Percentiles rank a stretch among this genome's conserved stretches.
Conservation (phyloP, 2,113 vertebrate species). For the Murina feae region DNA sequence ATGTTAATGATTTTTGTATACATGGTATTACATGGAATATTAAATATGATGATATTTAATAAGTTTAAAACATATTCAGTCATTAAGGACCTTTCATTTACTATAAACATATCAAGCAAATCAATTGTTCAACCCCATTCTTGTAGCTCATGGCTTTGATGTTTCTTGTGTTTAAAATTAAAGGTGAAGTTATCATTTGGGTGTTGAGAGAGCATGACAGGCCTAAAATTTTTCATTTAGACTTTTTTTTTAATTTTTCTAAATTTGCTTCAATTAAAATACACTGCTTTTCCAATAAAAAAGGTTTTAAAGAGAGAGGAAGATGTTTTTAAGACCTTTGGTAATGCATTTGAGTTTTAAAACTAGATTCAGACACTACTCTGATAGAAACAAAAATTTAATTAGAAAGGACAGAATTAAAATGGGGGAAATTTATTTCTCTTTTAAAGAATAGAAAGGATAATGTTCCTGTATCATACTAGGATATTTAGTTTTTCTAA, state of each 20-base stretch:
- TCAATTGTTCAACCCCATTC: background rate
- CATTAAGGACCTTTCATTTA: conserved; percentile 19
- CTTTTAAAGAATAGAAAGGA: background rate
- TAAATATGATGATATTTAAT: background rate
- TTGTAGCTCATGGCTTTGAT: background rate
- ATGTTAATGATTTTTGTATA: background rate
- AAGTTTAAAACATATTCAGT: background rate
- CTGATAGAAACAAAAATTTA: background rate
- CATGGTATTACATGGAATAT: background rate
- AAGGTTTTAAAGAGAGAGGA: background rate
- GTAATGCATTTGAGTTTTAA: conserved; percentile 3
- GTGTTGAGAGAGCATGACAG: background rate
- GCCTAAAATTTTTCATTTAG: background rate
- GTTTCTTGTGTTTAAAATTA: conserved; percentile 23
- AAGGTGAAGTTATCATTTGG: background rate
- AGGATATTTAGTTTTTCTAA: background rate
- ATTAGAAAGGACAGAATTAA: background rate
- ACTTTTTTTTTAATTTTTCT: background rate
- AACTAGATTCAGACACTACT: background rate
- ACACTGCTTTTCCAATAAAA: background rate
- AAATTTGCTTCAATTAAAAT: conserved; percentile 19
- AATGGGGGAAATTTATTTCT: background rate
- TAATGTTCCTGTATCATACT: background rate
- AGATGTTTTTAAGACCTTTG: background rate
- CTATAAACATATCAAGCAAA: background rate